Conservation (phyloP, 2,797 vertebrate genomes). For the Sebastes wilsoni region DNA sequence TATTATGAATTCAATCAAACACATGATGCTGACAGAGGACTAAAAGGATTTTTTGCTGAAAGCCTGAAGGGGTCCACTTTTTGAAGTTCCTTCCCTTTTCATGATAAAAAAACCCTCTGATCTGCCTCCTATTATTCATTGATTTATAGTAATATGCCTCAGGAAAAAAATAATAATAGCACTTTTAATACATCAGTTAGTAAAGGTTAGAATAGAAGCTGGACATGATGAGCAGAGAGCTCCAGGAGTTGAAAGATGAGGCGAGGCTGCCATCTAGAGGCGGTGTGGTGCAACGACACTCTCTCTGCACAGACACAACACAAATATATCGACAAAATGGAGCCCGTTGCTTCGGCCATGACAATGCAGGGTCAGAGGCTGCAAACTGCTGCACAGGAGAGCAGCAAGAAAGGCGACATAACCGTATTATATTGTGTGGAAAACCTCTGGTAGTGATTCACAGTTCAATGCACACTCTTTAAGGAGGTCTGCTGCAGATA, state of each 20-base stretch:
- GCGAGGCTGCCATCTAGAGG: constrained; percentile 63
- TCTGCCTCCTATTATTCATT: background rate
- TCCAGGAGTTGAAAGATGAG: background rate
- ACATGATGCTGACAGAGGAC: constrained; percentile 4
- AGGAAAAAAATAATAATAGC: background rate
- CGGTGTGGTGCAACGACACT: background rate
- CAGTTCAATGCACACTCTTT: background rate
- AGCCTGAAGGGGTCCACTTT: background rate
- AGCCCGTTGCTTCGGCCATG: constrained; percentile 75
- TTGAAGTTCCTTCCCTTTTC: background rate
- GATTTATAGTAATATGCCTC: background rate
- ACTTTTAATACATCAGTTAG: background rate
- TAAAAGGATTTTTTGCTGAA: constrained; percentile 5
- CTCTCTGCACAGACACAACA: background rate
- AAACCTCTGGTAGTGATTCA: background rate
- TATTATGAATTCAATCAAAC: constrained; percentile 15
- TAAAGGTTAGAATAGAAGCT: constrained; percentile 5
- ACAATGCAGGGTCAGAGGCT: constrained; percentile 73
- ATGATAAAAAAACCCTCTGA: background rate
- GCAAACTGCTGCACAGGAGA: constrained; percentile 7
- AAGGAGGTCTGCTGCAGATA: background rate
- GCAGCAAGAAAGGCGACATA: background rate
- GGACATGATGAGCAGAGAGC: background rate
- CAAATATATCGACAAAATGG: constrained; percentile 80
- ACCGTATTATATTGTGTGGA: background rate